These are phyloP conservation scores for Sebastes minor DNA, from an alignment of 2,797 vertebrate genomes.

Conservation along the genomic window DNA sequence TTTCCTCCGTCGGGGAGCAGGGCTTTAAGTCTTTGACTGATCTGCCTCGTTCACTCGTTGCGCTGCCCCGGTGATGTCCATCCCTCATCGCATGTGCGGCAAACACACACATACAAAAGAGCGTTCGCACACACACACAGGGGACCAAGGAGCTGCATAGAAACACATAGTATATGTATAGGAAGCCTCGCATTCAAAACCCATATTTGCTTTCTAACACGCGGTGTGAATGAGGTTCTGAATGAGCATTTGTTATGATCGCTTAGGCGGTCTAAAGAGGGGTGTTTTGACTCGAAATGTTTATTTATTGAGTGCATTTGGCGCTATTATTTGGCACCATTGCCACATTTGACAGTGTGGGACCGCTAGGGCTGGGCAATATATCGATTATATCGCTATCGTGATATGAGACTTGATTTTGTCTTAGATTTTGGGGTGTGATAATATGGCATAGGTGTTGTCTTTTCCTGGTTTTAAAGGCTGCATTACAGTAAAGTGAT, in stretches of 20 bases:
- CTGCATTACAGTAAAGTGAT: too few relatives aligned
- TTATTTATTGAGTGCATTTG: not conserved
- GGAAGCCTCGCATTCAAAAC: not conserved
- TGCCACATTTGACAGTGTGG: not conserved
- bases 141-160: not conserved
- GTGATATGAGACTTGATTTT: too few relatives aligned
- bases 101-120: conserved; percentile 24
- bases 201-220: not conserved
- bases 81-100: conserved; percentile 62
- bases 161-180: not conserved
- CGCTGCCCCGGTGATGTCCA: conserved; percentile 68
- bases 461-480: too few relatives aligned
- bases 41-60: conserved; percentile 61
- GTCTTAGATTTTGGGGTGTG: too few relatives aligned
- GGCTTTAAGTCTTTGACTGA: conserved; percentile 79
- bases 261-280: not conserved
- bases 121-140: not conserved
- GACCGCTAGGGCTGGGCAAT: not conserved
- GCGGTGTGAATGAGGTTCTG: not conserved
- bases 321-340: not conserved
- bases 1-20: conserved; percentile 63
- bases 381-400: too few relatives aligned
- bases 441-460: too few relatives aligned
- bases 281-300: not conserved
- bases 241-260: not conserved